Evolutionary conservation across 1,140 invertebrate genomes (phyloP).

Genomic region (Trichoplusia ni): DNA sequence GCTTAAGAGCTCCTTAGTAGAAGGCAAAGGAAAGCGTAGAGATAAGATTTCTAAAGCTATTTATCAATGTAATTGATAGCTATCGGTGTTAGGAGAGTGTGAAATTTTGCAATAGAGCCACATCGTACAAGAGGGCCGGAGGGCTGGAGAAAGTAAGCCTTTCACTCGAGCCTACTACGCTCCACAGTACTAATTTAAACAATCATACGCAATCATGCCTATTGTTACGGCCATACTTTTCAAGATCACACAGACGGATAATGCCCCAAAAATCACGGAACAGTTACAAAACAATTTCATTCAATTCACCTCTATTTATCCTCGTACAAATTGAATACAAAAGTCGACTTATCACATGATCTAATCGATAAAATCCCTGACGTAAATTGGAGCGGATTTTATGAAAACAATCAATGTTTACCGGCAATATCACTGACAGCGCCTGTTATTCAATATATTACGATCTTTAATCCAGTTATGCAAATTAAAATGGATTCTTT

Average conservation of each 20-base stretch:
- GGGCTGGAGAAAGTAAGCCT: slow-evolving; percentile 75
- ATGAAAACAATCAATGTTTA: slow-evolving; percentile 8
- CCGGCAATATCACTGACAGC: background rate
- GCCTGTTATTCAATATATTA: background rate
- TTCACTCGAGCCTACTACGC: slow-evolving; percentile 58
- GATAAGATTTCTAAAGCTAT: slow-evolving; percentile 47
- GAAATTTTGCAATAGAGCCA: slow-evolving; percentile 70
- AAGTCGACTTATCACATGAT: slow-evolving; percentile 28
- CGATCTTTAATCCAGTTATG: slow-evolving; percentile 11
- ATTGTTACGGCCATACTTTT: slow-evolving; percentile 36
- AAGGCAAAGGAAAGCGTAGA: slow-evolving; percentile 35
- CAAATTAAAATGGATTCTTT: slow-evolving; percentile 1
- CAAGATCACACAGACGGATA: background rate
- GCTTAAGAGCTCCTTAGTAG: background rate
- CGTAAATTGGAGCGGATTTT: slow-evolving; percentile 18
- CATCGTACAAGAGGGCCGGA: slow-evolving; percentile 61
- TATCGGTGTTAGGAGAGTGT: slow-evolving; percentile 56
- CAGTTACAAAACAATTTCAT: slow-evolving; percentile 8
- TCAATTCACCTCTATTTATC: slow-evolving; percentile 14
- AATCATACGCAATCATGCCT: slow-evolving; percentile 54
- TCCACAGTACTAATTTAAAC: slow-evolving; percentile 59
- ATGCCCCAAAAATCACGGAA: slow-evolving; percentile 2
- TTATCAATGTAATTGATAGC: slow-evolving; percentile 61
- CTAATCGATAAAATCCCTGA: slow-evolving; percentile 34
- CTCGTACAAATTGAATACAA: slow-evolving; percentile 14